These are phyloP conservation scores for Microcebus tavaratra DNA, from an alignment of 2,113 vertebrate genomes.

Conservation along the genomic window DNA sequence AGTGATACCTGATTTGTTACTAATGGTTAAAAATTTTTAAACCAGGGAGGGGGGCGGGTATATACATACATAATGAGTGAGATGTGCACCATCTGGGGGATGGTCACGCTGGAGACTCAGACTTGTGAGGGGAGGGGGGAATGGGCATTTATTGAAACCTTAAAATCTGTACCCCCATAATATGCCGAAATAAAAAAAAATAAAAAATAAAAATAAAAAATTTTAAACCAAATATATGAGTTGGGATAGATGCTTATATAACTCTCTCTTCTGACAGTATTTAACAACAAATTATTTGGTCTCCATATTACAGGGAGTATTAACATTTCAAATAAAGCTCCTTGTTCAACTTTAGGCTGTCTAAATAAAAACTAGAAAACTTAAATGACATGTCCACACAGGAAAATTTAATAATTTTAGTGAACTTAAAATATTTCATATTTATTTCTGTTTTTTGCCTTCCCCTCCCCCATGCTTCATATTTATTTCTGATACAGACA, in stretches of 20 bases:
- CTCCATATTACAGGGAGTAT: background rate
- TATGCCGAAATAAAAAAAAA: too few species aligned
- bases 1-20: background rate
- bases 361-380: background rate
- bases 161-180: too few species aligned
- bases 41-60: background rate
- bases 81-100: too few species aligned
- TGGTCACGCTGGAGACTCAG: too few species aligned
- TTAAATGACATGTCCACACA: background rate
- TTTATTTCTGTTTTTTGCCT: background rate
- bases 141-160: too few species aligned
- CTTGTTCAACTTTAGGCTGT: background rate
- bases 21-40: background rate
- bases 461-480: background rate
- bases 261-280: background rate
- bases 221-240: background rate
- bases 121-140: too few species aligned
- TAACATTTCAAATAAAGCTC: background rate
- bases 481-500: background rate
- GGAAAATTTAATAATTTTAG: background rate
- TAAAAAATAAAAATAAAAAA: background rate
- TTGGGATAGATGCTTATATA: background rate
- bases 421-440: background rate
- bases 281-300: background rate
- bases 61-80: too few species aligned